Base-by-base conservation (phyloP, 2,797 vertebrate genomes). In the Halcyon chelicuti region DNA sequence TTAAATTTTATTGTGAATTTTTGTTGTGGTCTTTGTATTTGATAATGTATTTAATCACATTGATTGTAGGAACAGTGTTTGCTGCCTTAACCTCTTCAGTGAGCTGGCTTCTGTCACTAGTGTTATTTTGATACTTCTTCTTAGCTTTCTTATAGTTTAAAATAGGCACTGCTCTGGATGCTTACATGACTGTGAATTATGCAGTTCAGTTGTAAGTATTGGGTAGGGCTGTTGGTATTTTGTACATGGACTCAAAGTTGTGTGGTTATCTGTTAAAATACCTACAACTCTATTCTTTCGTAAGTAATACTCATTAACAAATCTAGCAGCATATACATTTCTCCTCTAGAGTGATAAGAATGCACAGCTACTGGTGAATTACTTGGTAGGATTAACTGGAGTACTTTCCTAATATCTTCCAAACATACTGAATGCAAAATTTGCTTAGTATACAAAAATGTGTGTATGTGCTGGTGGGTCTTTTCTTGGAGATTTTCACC, bases 101-200 rank as follows among this genome's bases (percentile, higher is more conserved):
- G 65, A 84, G 33, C 51, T 88, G 73, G 40, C 23, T 87, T 93
- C 92, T 94, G 65, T 72, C 44, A 57, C 44, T 26, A 49, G 10
- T 77, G 40, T 85, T 90, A 57, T 70, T 95, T 79, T 85, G 81
- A 87, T 87, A 82, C 40, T 71, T 90, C 10, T 85, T 71, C 6
- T 88, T 89, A 18, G 21, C 37, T 95, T 57, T 77, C n/a, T 77
- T 66, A 20, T 68, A 58, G 28, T 91, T 89, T 90, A 82, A 76
- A 91, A 44, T 37, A 83, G 75, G 25, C 28, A 37, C 22, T 42
- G 40, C 13, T 76, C 29, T 33, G 39, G 71, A 51, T 1, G 3
- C 44, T 87, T 78, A 33, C 4, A 3, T 47, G 60, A 20, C 44
- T 84, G 55, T 87, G 67, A 89, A 55, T 84, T 70, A 13, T 49